Conservation (phyloP, 2,888 invertebrate species). For the Mylabris sibirica region DNA sequence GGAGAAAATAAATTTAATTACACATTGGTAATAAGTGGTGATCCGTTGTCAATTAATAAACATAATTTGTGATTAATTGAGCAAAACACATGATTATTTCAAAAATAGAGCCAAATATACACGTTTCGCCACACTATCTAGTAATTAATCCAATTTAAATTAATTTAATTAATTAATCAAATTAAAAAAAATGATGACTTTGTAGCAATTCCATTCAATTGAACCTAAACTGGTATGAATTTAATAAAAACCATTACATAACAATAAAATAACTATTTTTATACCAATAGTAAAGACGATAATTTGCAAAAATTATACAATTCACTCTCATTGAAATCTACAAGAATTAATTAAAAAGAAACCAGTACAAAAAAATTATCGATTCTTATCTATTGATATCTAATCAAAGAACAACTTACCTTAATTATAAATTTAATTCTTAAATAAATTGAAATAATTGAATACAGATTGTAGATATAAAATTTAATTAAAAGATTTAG, state of each 20-base stretch:
- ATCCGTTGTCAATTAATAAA: too few species aligned
- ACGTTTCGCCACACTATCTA: background rate
- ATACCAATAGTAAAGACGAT: background rate
- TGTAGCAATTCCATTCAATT: background rate
- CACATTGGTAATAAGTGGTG: too few species aligned
- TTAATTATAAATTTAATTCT: background rate
- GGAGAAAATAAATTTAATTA: too few species aligned
- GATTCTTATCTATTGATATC: background rate
- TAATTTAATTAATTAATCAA: background rate
- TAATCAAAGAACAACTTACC: background rate
- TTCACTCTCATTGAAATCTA: too few species aligned
- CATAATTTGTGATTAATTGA: too few species aligned
- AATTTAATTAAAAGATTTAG: background rate
- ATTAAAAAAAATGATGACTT: background rate
- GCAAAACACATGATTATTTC: too few species aligned
- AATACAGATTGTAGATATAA: background rate
- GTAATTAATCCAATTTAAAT: background rate
- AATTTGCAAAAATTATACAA: background rate
- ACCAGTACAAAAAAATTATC: background rate
- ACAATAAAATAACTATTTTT: background rate
- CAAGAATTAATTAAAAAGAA: background rate
- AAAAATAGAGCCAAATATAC: too few species aligned
- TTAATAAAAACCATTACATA: background rate
- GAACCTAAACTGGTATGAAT: background rate
- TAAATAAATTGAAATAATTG: background rate